phyloP scores from a whole-genome alignment of 2,113 vertebrate species.

The Pangasianodon hypophthalmus region DNA sequence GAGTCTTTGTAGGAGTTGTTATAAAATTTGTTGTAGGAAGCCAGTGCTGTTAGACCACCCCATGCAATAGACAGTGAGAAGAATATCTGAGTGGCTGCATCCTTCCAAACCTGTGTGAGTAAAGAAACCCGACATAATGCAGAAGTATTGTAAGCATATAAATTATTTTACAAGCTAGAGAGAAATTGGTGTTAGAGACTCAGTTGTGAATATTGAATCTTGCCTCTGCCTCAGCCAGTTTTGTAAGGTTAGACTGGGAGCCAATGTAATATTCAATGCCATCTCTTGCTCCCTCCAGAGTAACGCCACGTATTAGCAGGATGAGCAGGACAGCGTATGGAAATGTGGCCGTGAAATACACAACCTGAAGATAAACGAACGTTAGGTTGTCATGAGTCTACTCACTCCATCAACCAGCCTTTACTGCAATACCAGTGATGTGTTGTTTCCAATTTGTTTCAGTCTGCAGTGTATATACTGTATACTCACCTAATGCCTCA shows the following conservation, averaged over 20 bases:
- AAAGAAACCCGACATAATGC: neutral
- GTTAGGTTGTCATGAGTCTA: neutral
- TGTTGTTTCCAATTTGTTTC: neutral
- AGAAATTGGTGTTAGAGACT: neutral
- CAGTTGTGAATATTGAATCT: slow-evolving; percentile 31
- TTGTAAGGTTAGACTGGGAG: slow-evolving; percentile 84
- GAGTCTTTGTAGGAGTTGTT: slow-evolving; percentile 91
- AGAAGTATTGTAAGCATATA: neutral
- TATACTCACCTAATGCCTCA: neutral
- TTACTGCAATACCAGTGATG: neutral
- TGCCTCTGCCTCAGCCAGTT: slow-evolving; percentile 87
- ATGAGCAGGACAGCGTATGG: slow-evolving; percentile 88
- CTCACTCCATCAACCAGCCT: neutral
- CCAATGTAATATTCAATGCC: slow-evolving; percentile 94
- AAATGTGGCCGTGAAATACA: slow-evolving; percentile 94
- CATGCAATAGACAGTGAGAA: slow-evolving; percentile 89
- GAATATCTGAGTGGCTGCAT: slow-evolving; percentile 95
- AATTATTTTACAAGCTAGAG: neutral
- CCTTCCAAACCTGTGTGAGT: slow-evolving; percentile 87
- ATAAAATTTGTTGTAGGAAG: slow-evolving; percentile 93
- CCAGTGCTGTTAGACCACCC: slow-evolving; percentile 88
- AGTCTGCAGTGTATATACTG: neutral
- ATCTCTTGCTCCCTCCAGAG: slow-evolving; percentile 86
- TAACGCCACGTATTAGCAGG: slow-evolving; percentile 85
- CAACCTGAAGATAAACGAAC: slow-evolving; percentile 75